Percentiles rank a stretch among this genome's conserved stretches.
Evolutionary conservation across 1,140 invertebrate species (phyloP).

Genomic region (Spodoptera frugiperda): DNA sequence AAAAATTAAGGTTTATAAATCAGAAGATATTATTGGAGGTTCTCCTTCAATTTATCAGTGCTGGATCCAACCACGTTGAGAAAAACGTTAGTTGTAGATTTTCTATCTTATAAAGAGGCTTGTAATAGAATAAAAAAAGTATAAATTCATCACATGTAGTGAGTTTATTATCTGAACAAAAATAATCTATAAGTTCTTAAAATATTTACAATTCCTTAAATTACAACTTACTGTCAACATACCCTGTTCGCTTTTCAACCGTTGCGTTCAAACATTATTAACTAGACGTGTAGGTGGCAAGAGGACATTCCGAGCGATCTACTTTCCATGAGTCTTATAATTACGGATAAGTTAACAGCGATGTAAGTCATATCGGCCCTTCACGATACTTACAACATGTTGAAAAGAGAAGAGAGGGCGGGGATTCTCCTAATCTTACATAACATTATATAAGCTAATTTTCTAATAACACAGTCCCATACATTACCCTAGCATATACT

Average conservation of each 20-base stretch:
- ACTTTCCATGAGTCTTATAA: conserved; percentile 46
- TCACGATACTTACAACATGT: conserved; percentile 72
- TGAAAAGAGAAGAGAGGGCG: conserved; percentile 82
- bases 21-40: too few species aligned
- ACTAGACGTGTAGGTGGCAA: conserved; percentile 70
- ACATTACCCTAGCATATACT: conserved; percentile 70
- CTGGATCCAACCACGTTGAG: too few species aligned
- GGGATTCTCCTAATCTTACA: conserved; percentile 66
- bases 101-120: too few species aligned
- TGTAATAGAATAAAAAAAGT: conserved; percentile 41
- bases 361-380: conserved; percentile 52
- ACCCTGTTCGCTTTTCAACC: conserved; percentile 85
- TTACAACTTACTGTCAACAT: conserved; percentile 81
- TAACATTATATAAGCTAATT: conserved; percentile 77
- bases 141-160: conserved; percentile 74
- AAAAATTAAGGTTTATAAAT: too few species aligned
- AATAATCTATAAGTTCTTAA: conserved; percentile 83
- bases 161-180: conserved; percentile 85
- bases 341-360: conserved; percentile 44
- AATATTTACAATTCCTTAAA: conserved; percentile 84
- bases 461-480: conserved; percentile 84
- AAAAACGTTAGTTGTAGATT: too few species aligned
- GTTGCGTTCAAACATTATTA: conserved; percentile 68
- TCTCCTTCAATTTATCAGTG: too few species aligned
- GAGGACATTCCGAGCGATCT: conserved; percentile 60